Evolutionary conservation across 2,888 invertebrate species (phyloP), one percentile per base, ranked within the genome.

Genomic region (Miltochrista miniata): DNA sequence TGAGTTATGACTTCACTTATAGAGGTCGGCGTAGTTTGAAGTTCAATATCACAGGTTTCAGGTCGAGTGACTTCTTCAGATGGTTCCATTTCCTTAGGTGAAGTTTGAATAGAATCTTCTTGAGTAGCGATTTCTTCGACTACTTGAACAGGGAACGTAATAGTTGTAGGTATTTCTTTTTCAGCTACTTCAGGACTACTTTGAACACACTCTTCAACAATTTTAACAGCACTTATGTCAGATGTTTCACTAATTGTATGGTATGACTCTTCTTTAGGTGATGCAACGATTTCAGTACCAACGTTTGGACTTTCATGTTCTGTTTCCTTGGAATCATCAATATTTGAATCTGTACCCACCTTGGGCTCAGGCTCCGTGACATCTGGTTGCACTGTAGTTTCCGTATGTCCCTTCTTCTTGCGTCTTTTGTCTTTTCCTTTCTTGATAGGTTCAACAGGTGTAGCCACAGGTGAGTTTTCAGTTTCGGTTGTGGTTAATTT

Each of bases 121-220:
- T 93, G 90, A 1, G 92, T 92, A n/a, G 85, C 59, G n/a, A 93
- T 83, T 72, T 92, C 85, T 85, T 94, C 94, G 7, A 94, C 71
- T 7, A 94, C 90, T n/a, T 93, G 91, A 14, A 95, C 86, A 45
- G 94, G 92, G 52, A 87, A 92, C 12, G 93, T 84, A 0, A 94
- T 85, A 42, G 93, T 93, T 36, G 92, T 87, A n/a, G 92, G 83
- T 0, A 93, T 88, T 66, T 93, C 92, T 53, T 79, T 76, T 42
- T 85, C 72, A 2, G 80, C 64, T 8, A 72, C 72, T 61, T 90
- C 92, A 13, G 93, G 92, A 48, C 93, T 89, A 14, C 92, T 89
- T 37, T 93, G 81, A 8, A 95, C 63, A 49, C 90, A 90, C 85
- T 95, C 95, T 84, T 95, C 95, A 10, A 95, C 78, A 30, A 95